phyloP scores from a whole-genome alignment of 2,113 vertebrate genomes.

The Ardeotis arabs region DNA sequence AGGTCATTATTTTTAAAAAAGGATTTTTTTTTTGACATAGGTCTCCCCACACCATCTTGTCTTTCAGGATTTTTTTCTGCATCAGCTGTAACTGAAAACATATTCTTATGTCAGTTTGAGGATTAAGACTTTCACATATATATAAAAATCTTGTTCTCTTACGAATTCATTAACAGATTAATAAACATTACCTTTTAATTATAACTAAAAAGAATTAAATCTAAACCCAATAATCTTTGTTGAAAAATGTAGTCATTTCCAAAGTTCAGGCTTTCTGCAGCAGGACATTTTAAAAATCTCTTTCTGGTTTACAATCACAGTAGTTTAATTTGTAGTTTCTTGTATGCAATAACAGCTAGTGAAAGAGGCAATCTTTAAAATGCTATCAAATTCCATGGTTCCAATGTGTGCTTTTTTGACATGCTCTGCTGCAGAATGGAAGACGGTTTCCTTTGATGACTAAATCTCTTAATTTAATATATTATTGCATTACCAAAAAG shows the following conservation, averaged over 20 bases:
- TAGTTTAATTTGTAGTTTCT: not conserved
- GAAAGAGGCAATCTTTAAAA: not conserved
- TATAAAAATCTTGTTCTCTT: not conserved
- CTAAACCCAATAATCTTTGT: not conserved
- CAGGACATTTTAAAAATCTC: not conserved
- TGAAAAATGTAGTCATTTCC: not conserved
- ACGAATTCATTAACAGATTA: not conserved
- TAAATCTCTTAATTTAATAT: not conserved
- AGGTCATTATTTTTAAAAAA: not conserved
- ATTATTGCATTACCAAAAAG: not conserved
- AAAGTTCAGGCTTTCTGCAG: not conserved
- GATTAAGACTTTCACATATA: not conserved
- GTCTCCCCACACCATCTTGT: not conserved
- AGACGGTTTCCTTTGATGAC: not conserved
- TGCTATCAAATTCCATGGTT: not conserved
- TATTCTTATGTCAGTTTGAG: not conserved
- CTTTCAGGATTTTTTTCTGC: not conserved
- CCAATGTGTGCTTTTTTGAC: not conserved
- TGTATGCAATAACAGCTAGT: not conserved
- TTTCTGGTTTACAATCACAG: not conserved
- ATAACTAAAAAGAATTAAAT: not conserved
- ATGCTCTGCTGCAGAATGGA: not conserved
- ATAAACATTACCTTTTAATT: not conserved
- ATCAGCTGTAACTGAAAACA: not conserved
- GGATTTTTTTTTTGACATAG: not conserved